A percentile compares a stretch with the other conserved stretches of the same genome.
Conservation (phyloP, 2,113 vertebrate species). For the Hippocampus guttulatus region DNA sequence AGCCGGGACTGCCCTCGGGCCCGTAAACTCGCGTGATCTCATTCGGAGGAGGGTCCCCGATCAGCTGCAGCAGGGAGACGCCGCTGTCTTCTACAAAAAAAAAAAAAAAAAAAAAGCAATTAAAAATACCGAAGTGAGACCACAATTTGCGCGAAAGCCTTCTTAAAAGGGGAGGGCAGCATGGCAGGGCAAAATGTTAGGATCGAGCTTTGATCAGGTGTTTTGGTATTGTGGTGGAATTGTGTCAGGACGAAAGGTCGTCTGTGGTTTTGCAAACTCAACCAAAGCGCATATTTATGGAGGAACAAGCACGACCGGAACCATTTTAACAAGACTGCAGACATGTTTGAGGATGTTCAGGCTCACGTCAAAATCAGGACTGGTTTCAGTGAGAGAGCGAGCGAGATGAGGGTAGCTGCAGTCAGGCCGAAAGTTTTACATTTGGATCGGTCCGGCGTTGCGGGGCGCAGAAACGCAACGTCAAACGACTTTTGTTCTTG, state of each 20-base stretch:
- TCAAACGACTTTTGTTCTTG: background rate
- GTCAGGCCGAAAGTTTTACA: background rate
- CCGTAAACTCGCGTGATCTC: conserved; percentile 73
- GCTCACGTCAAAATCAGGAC: no score
- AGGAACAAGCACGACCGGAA: background rate
- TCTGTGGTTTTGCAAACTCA: background rate
- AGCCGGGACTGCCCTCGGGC: conserved; percentile 71
- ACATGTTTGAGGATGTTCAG: background rate
- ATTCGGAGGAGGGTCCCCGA: conserved; percentile 79
- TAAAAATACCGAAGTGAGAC: conserved; percentile 39
- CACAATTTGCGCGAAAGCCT: background rate
- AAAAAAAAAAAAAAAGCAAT: conserved; percentile 23
- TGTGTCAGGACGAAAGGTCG: background rate
- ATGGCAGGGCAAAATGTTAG: conserved; percentile 56
- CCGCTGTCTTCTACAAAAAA: conserved; percentile 70
- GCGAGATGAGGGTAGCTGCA: background rate
- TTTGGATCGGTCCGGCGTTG: background rate
- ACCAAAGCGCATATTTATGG: background rate
- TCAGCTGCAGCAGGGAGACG: conserved; percentile 83
- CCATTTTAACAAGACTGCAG: no score
- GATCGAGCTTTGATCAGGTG: conserved; percentile 38
- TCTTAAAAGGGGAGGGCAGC: conserved; percentile 42
- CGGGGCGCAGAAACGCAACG: background rate
- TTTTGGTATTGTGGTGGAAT: background rate
- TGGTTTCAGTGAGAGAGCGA: no score